phyloP scores from a whole-genome alignment of 2,888 invertebrate genomes.

The Philonicus albiceps region DNA sequence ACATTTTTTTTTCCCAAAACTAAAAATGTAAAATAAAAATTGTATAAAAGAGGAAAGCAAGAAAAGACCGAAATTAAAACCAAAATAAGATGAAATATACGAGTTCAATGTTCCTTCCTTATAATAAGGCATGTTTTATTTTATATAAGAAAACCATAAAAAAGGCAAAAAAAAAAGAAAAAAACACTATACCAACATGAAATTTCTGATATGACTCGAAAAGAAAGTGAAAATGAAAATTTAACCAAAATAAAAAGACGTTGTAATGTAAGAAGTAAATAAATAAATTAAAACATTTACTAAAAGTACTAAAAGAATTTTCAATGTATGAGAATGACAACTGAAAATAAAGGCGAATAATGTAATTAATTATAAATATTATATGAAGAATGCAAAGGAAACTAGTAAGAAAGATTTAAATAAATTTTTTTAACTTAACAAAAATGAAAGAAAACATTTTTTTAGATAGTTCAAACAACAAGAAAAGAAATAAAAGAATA shows the following conservation, averaged over 20 bases:
- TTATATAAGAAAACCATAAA: slow-evolving; percentile 5
- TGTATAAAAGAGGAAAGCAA: background rate
- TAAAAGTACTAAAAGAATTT: slow-evolving; percentile 1
- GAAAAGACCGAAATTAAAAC: background rate
- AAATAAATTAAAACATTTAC: background rate
- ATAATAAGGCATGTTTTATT: slow-evolving; percentile 44
- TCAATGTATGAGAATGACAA: background rate
- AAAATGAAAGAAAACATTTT: slow-evolving; percentile 32
- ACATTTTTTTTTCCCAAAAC: background rate
- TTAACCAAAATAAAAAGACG: slow-evolving; percentile 20
- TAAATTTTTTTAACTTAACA: slow-evolving; percentile 7
- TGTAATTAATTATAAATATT: background rate
- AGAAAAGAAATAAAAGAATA: background rate
- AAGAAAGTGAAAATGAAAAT: slow-evolving; percentile 25
- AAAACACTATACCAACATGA: background rate
- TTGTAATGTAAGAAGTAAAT: background rate
- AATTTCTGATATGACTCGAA: background rate
- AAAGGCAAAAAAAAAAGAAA: slow-evolving; percentile 2
- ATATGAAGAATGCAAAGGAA: background rate
- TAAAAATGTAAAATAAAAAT: background rate
- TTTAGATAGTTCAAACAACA: slow-evolving; percentile 47
- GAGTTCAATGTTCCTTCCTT: slow-evolving; percentile 48
- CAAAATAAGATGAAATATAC: slow-evolving; percentile 22
- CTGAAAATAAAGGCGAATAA: background rate
- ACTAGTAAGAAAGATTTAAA: slow-evolving; percentile 19